Base-by-base conservation (phyloP, 2,113 vertebrate species). In the Anas platyrhynchos region DNA sequence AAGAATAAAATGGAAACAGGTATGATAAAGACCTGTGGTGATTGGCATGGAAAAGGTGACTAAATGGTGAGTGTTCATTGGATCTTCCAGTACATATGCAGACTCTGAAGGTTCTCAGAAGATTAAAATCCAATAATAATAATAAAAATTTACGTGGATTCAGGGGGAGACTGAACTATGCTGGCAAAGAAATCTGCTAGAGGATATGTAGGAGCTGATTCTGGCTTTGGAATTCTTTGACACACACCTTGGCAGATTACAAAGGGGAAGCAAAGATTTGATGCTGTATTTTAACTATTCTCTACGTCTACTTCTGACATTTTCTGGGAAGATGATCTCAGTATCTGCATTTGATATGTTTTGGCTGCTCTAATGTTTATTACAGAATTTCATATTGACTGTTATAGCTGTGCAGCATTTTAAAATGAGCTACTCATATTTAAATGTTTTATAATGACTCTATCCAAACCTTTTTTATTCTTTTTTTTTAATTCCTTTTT, bases 401-500 rank as follows among this genome's bases (percentile, higher is more conserved):
- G 22, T 72, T 43, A 41, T 21, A 54, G 6, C n/a, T 80, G 10
- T 52, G 29, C 29, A 48, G 34, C 25, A 4, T 68, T 88, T 69
- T 63, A 91, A 63, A 80, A 16, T 13, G 41, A 86, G 20, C 15
- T 52, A 15, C 74, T 76, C 8, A 32, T 36, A 4, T 68, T 83
- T 52, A 73, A 61, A 11, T 36, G 13, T 69, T 54, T 22, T 68
- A 7, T 76, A 46, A 48, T 31, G 22, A n/a, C 14, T 55, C 20
- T 58, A 7, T 50, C 0, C 0, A 48, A 36, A 11, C 3, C 41
- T 80, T 29, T 27, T 36, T 12, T 50, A 38, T 50, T 50, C 3
- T 7, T 50, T 13, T 21, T 46, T 21, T 61, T 22, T 26, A 41
- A 41, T 41, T 41, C 41, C 12, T 41, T 41, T 44, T 18, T 29